phyloP scores from a whole-genome alignment of 2,888 invertebrate genomes.

The Margaritifera margaritifera region DNA sequence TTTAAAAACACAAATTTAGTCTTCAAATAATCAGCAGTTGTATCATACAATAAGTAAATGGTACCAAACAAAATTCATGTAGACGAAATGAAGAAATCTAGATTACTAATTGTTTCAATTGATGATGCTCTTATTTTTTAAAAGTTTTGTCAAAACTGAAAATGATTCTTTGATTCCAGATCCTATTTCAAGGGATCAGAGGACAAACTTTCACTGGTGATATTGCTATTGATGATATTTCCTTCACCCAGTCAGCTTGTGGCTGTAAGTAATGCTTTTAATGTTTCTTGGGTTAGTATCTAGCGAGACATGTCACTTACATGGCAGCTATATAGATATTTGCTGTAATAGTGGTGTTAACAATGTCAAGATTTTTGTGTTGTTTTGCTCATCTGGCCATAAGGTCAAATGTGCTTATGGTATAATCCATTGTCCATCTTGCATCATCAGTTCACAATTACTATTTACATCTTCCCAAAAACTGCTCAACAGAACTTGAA shows the following conservation, averaged over 20 bases:
- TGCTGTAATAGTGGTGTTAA: too few species aligned
- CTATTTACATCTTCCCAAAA: too few species aligned
- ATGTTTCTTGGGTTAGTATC: too few species aligned
- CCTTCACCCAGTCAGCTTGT: constrained; percentile 41
- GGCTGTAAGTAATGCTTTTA: constrained; percentile 41
- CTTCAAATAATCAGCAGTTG: background rate
- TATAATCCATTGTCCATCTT: too few species aligned
- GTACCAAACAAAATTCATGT: background rate
- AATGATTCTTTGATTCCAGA: constrained; percentile 2
- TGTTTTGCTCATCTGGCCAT: too few species aligned
- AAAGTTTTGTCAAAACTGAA: background rate
- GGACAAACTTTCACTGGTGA: constrained; percentile 47
- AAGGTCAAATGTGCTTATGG: too few species aligned
- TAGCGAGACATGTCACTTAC: too few species aligned
- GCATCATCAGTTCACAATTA: too few species aligned
- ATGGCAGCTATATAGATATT: too few species aligned
- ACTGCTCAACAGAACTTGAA: too few species aligned
- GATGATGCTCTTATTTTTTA: background rate
- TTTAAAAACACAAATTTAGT: too few species aligned
- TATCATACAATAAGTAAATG: background rate
- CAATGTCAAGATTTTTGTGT: too few species aligned
- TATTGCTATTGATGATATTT: constrained; percentile 61
- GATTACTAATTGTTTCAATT: constrained; percentile 1
- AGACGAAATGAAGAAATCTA: background rate
- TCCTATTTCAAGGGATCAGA: constrained; percentile 45